Conservation (phyloP, 2,888 invertebrate genomes). For the Leptopilina syphax region DNA sequence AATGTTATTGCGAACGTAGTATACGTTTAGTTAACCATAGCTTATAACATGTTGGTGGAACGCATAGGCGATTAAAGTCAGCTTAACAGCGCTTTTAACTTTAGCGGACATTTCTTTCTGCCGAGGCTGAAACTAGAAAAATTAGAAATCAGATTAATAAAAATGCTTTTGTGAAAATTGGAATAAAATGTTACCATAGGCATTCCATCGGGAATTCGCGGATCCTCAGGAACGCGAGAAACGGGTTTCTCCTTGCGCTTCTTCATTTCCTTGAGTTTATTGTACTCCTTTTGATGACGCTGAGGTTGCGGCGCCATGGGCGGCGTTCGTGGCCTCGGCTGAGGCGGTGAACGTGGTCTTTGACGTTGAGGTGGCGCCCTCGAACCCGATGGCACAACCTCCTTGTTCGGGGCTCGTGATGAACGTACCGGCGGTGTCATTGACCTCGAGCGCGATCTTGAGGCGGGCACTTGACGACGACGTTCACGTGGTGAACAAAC, state of each 20-base stretch:
- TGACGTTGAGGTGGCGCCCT: slow-evolving; percentile 63
- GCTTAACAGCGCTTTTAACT: no score
- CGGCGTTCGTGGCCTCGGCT: slow-evolving; percentile 79
- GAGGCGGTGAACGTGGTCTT: slow-evolving; percentile 71
- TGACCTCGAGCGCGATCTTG: slow-evolving; percentile 78
- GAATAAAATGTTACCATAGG: slow-evolving; percentile 67
- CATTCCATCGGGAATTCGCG: slow-evolving; percentile 73
- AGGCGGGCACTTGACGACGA: slow-evolving; percentile 66
- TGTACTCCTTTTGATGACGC: slow-evolving; percentile 79
- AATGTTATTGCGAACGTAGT: no score
- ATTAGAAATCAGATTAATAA: no score
- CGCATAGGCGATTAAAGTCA: no score
- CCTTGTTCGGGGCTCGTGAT: slow-evolving; percentile 76
- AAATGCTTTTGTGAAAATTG: no score
- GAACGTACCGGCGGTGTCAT: slow-evolving; percentile 80
- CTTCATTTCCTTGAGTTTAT: slow-evolving; percentile 74
- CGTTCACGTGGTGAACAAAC: slow-evolving; percentile 85
- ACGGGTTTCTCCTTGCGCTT: slow-evolving; percentile 71
- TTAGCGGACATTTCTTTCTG: no score
- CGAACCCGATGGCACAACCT: slow-evolving; percentile 66
- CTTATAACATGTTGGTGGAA: no score
- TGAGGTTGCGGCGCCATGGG: slow-evolving; percentile 80
- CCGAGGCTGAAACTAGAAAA: no score
- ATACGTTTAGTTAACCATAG: no score
- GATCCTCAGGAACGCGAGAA: slow-evolving; percentile 70